These are phyloP conservation scores for Cataglyphis cursor DNA, from an alignment of 2,888 invertebrate species.

Conservation along the genomic window DNA sequence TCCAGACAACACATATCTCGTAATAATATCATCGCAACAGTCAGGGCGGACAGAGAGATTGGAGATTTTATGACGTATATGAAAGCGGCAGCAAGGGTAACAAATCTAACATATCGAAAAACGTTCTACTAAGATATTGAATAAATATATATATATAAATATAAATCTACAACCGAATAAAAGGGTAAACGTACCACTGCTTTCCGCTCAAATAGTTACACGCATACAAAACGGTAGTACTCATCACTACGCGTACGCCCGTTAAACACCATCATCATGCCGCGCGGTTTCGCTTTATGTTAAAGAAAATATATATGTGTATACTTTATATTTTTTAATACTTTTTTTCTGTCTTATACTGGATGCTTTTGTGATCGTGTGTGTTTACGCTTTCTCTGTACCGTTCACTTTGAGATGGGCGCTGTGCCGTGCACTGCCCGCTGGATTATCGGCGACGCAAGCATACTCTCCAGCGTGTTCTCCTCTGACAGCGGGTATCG, in stretches of 20 bases:
- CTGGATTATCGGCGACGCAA: slow-evolving; percentile 92
- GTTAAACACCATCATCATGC: slow-evolving; percentile 69
- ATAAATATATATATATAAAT: slow-evolving; percentile 37
- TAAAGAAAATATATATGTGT: slow-evolving; percentile 46
- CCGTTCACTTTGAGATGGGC: slow-evolving; percentile 92
- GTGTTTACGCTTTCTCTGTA: slow-evolving; percentile 82
- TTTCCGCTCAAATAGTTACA: slow-evolving; percentile 61
- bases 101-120: slow-evolving; percentile 40
- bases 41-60: slow-evolving; percentile 69
- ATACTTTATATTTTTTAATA: slow-evolving; percentile 40
- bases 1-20: slow-evolving; percentile 68
- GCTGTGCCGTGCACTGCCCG: slow-evolving; percentile 91
- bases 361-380: slow-evolving; percentile 51
- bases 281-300: slow-evolving; percentile 61
- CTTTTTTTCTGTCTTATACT: slow-evolving; percentile 50
- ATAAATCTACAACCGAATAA: slow-evolving; percentile 53
- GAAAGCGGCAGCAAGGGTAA: slow-evolving; percentile 67
- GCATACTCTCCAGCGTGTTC: slow-evolving; percentile 93
- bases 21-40: slow-evolving; percentile 71
- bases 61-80: slow-evolving; percentile 66
- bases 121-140: slow-evolving; percentile 37
- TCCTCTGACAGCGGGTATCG: slow-evolving; percentile 90
- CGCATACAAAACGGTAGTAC: slow-evolving; percentile 57
- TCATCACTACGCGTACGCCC: slow-evolving; percentile 65
- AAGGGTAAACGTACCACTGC: slow-evolving; percentile 49